Evolutionary conservation across 2,797 vertebrate species (phyloP).

Genomic region (Hypotaenidia philippensis): DNA sequence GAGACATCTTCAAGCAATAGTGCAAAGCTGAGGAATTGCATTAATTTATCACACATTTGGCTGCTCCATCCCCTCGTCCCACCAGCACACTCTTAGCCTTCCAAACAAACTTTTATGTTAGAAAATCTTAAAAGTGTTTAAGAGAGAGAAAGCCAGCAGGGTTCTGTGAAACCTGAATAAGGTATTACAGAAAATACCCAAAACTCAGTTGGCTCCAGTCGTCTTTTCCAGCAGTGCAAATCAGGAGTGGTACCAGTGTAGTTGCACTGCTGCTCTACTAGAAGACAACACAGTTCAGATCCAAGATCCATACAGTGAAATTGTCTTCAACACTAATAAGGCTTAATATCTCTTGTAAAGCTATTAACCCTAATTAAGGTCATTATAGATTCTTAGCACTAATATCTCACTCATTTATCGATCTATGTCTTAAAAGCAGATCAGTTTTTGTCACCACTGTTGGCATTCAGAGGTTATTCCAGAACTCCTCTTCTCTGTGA

Average conservation of each 20-base stretch:
- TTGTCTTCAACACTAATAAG: not conserved
- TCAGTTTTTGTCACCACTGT: not conserved
- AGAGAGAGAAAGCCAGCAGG: not conserved
- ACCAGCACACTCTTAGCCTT: not conserved
- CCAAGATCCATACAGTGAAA: not conserved
- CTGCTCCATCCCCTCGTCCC: not conserved
- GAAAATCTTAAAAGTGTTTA: not conserved
- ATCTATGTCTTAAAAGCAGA: not conserved
- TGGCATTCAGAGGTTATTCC: not conserved
- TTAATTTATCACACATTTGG: slow-evolving; percentile 35
- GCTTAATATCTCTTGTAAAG: not conserved
- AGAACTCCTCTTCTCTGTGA: not conserved
- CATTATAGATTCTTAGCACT: not conserved
- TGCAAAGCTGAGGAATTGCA: slow-evolving; percentile 10
- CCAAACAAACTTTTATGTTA: not conserved
- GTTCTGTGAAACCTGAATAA: slow-evolving; percentile 19
- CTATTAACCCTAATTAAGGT: not conserved
- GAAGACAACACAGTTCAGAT: not conserved
- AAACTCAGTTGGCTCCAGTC: not conserved
- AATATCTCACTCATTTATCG: not conserved
- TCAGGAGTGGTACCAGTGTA: not conserved
- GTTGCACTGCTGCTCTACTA: not conserved
- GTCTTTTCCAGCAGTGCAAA: not conserved
- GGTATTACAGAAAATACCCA: not conserved
- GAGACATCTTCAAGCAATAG: not conserved